A percentile compares a stretch with the other conserved stretches of the same genome.
These are phyloP conservation scores for Drosophila mettleri DNA, from an alignment of 2,888 invertebrate genomes.

Conservation along the genomic window DNA sequence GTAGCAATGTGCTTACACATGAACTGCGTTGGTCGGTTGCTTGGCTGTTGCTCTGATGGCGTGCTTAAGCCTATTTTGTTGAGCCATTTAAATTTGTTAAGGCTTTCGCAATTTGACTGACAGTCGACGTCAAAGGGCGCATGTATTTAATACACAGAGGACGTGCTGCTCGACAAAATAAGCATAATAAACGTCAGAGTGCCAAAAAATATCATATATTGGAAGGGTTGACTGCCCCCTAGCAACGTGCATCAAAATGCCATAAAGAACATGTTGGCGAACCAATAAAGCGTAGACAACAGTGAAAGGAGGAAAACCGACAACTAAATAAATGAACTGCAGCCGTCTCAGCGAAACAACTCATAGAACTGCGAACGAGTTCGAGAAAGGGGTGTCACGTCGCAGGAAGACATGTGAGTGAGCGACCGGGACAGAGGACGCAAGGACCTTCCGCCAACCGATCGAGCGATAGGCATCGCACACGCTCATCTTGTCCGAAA, in stretches of 20 bases:
- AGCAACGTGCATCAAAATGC: slow-evolving; percentile 72
- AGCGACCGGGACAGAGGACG: slow-evolving; percentile 13
- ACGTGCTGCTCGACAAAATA: slow-evolving; percentile 66
- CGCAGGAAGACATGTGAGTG: slow-evolving; percentile 29
- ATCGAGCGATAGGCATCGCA: slow-evolving; percentile 59
- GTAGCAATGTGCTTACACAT: slow-evolving; percentile 1
- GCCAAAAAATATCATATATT: slow-evolving; percentile 17
- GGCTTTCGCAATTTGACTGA: slow-evolving; percentile 41
- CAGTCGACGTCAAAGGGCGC: slow-evolving; percentile 57
- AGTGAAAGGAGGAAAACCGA: slow-evolving; percentile 11
- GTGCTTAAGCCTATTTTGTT: not conserved
- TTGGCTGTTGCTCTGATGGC: not conserved
- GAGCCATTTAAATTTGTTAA: slow-evolving; percentile 30
- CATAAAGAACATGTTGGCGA: slow-evolving; percentile 69
- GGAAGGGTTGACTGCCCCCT: slow-evolving; percentile 58
- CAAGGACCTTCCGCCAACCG: slow-evolving; percentile 37
- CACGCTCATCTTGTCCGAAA: slow-evolving; percentile 18
- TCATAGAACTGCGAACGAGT: slow-evolving; percentile 20
- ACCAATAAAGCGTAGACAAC: slow-evolving; percentile 72
- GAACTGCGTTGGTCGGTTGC: not conserved
- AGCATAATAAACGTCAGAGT: slow-evolving; percentile 72
- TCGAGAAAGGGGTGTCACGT: slow-evolving; percentile 56
- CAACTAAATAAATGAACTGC: slow-evolving; percentile 64
- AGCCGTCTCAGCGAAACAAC: slow-evolving; percentile 25
- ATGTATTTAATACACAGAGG: slow-evolving; percentile 60